Percentiles rank a stretch among this genome's conserved stretches.
Evolutionary conservation across 92 coral and sea anemone species (phyloP).

Genomic region (Porites rus): DNA sequence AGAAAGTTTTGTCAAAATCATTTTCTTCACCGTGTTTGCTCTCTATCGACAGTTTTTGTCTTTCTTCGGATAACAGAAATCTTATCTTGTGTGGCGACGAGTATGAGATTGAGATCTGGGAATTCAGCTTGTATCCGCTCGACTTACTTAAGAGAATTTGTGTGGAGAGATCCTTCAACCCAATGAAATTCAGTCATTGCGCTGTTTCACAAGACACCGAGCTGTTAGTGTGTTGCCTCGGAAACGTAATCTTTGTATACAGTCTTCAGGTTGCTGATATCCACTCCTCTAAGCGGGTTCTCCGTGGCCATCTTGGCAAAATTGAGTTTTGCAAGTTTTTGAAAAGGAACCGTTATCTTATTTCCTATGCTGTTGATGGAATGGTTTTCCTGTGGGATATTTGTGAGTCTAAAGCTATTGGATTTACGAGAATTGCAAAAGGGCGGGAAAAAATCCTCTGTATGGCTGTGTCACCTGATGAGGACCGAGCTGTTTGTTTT

Average conservation of each 20-base stretch:
- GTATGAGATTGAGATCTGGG: slow-evolving; percentile 17
- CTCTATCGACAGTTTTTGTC: neutral
- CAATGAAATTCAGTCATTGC: neutral
- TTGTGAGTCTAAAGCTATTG: slow-evolving; percentile 18
- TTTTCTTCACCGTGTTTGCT: neutral
- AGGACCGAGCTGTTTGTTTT: slow-evolving; percentile 3
- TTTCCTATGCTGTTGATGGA: slow-evolving; percentile 34
- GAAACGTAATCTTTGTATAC: neutral
- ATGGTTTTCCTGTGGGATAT: slow-evolving; percentile 50
- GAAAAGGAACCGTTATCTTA: slow-evolving; percentile 49
- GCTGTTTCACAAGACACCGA: neutral
- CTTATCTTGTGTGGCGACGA: slow-evolving; percentile 4
- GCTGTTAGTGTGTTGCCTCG: slow-evolving; percentile 9
- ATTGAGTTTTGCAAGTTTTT: slow-evolving; percentile 52
- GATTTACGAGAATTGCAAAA: neutral
- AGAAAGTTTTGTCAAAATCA: neutral
- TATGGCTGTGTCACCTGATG: slow-evolving; percentile 7
- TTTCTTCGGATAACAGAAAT: neutral
- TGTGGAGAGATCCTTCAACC: neutral
- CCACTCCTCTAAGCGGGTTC: neutral
- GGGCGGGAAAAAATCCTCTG: neutral
- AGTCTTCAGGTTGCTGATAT: neutral
- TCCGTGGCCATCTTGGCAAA: slow-evolving; percentile 49
- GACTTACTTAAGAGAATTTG: neutral
- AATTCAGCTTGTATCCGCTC: neutral